Conservation (phyloP, 2,797 vertebrate species). For the Schizopygopsis malacanthus region DNA sequence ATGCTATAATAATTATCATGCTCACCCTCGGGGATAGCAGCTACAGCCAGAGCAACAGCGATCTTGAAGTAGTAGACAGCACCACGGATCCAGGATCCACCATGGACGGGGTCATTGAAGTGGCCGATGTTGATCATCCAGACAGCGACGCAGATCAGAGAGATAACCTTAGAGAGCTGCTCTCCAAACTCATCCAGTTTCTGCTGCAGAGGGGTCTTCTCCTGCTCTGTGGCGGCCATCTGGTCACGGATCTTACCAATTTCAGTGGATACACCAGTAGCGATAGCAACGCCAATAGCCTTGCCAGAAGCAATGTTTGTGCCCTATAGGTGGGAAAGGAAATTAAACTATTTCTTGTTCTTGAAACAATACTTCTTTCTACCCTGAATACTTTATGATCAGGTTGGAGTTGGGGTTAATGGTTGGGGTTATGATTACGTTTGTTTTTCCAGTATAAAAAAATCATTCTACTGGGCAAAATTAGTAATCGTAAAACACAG, state of each 20-base stretch:
- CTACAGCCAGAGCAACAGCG: constrained; percentile 92
- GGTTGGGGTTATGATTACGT: background rate
- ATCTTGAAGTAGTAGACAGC: constrained; percentile 98
- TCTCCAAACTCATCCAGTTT: constrained; percentile 96
- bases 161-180: constrained; percentile 96
- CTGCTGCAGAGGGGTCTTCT: constrained; percentile 95
- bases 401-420: background rate
- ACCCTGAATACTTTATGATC: background rate
- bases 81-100: constrained; percentile 94
- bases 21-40: constrained; percentile 93
- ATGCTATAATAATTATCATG: background rate
- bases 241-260: constrained; percentile 97
- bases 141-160: constrained; percentile 94
- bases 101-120: constrained; percentile 95
- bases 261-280: constrained; percentile 90
- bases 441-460: background rate
- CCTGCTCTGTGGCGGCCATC: constrained; percentile 95
- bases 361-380: background rate
- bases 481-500: no score
- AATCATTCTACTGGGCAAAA: no score
- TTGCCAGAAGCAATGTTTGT: constrained; percentile 95
- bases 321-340: constrained; percentile 75
- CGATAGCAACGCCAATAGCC: constrained; percentile 86
- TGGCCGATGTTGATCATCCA: constrained; percentile 98
- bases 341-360: background rate